Percentiles rank a stretch among this genome's conserved stretches.
Evolutionary conservation across 2,888 invertebrate genomes (phyloP).

Genomic region (Callyntrura guangdongensis): DNA sequence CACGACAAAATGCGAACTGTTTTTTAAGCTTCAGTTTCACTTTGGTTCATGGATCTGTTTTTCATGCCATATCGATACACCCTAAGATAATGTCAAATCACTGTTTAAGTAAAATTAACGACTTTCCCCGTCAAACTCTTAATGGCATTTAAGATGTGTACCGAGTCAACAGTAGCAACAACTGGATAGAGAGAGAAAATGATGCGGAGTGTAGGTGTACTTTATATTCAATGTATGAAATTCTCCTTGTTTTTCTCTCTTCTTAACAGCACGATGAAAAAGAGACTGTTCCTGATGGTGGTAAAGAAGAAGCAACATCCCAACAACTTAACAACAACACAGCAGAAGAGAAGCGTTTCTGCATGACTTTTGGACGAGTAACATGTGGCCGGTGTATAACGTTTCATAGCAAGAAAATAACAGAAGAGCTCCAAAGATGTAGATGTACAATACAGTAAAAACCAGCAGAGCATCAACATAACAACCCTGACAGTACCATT

Average conservation of each 20-base stretch:
- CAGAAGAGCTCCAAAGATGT: slow-evolving; percentile 62
- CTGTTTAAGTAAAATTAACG: slow-evolving; percentile 63
- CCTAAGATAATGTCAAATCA: slow-evolving; percentile 63
- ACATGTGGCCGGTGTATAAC: slow-evolving; percentile 74
- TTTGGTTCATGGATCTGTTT: slow-evolving; percentile 9
- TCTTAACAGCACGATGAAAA: slow-evolving; percentile 52
- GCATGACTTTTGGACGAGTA: slow-evolving; percentile 61
- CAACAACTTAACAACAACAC: background rate
- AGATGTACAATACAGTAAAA: slow-evolving; percentile 9
- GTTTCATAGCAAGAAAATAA: slow-evolving; percentile 58
- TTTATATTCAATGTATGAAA: background rate
- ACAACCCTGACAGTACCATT: slow-evolving; percentile 74
- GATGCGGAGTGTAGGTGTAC: background rate
- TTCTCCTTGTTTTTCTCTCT: slow-evolving; percentile 42
- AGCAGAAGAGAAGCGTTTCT: slow-evolving; percentile 55
- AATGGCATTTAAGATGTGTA: slow-evolving; percentile 34
- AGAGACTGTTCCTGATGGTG: slow-evolving; percentile 41
- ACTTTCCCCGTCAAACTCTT: slow-evolving; percentile 45
- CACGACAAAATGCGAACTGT: background rate
- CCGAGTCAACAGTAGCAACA: background rate
- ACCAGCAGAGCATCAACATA: slow-evolving; percentile 65
- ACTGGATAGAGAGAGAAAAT: background rate
- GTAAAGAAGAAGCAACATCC: slow-evolving; percentile 20
- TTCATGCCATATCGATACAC: slow-evolving; percentile 26
- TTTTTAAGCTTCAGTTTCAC: slow-evolving; percentile 1